phyloP scores from a whole-genome alignment of 2,797 vertebrate species.

The Danio tinwini region DNA sequence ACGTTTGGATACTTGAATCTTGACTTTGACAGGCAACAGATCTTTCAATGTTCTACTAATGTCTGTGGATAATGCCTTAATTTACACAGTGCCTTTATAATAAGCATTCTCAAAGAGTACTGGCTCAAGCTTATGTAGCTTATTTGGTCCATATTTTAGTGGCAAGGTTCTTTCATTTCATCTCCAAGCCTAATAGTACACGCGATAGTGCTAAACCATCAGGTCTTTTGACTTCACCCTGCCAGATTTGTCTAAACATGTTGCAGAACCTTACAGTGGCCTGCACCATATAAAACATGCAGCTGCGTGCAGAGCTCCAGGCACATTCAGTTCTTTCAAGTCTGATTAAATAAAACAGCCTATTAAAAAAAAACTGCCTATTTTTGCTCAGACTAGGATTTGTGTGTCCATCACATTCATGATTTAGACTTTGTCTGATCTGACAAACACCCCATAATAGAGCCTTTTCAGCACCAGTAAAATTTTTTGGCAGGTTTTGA shows the following conservation, averaged over 20 bases:
- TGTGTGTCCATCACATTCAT: constrained; percentile 26
- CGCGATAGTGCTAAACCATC: neutral
- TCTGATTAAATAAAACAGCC: constrained; percentile 12
- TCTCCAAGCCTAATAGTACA: constrained; percentile 3
- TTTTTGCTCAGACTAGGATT: constrained; percentile 17
- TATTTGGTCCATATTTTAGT: constrained; percentile 67
- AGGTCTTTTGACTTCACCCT: constrained; percentile 34
- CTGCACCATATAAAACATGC: constrained; percentile 55
- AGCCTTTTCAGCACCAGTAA: constrained; percentile 17
- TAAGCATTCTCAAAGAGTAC: constrained; percentile 41
- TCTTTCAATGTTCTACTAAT: constrained; percentile 50
- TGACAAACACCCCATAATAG: constrained; percentile 20
- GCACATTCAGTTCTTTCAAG: constrained; percentile 24
- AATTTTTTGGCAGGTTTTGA: constrained; percentile 39
- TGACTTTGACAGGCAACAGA: constrained; percentile 11
- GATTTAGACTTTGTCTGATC: constrained; percentile 25
- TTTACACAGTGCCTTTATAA: constrained; percentile 55
- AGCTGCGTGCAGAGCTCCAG: constrained; percentile 55
- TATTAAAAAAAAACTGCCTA: neutral
- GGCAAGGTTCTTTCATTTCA: constrained; percentile 35
- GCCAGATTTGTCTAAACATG: constrained; percentile 63
- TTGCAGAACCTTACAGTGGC: constrained; percentile 59
- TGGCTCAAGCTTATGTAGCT: constrained; percentile 57
- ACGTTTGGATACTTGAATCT: constrained; percentile 28
- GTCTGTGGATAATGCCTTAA: constrained; percentile 62